Evolutionary conservation across 2,888 invertebrate species (phyloP).

Genomic region (Lacanobia wlatinum): DNA sequence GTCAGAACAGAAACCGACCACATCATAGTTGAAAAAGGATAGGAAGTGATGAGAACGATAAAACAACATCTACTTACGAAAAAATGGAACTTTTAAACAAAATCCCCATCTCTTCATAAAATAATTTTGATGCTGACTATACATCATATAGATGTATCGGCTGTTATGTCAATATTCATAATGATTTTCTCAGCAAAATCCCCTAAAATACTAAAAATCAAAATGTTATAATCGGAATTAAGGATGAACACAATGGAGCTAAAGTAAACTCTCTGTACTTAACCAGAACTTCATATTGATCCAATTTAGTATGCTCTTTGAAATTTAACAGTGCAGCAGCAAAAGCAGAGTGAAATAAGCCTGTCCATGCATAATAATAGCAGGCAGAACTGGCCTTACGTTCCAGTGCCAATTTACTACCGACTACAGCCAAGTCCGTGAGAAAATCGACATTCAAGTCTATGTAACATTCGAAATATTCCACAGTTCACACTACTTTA

Average conservation of each 20-base stretch:
- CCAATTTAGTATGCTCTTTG: constrained; percentile 47
- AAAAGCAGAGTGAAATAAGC: constrained; percentile 30
- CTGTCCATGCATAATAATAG: constrained; percentile 36
- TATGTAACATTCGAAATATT: constrained; percentile 18
- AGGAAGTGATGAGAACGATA: neutral
- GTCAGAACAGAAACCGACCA: neutral
- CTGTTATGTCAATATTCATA: too few species aligned
- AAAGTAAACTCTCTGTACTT: neutral
- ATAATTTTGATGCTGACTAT: too few species aligned
- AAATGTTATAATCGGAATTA: neutral
- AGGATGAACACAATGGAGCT: neutral
- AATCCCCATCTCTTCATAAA: too few species aligned
- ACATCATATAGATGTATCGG: too few species aligned
- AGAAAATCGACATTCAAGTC: constrained; percentile 19
- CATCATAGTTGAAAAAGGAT: neutral
- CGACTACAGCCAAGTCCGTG: constrained; percentile 25
- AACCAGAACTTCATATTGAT: constrained; percentile 32
- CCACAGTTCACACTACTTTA: constrained; percentile 13
- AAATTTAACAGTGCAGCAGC: constrained; percentile 36
- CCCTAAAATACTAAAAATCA: neutral
- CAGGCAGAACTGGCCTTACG: constrained; percentile 15
- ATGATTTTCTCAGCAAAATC: neutral
- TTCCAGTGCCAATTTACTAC: constrained; percentile 37
- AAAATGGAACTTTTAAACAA: neutral
- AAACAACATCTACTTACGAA: neutral